These are phyloP conservation scores for Microcebus tavaratra DNA, from an alignment of 2,113 vertebrate genomes.

Conservation along the genomic window DNA sequence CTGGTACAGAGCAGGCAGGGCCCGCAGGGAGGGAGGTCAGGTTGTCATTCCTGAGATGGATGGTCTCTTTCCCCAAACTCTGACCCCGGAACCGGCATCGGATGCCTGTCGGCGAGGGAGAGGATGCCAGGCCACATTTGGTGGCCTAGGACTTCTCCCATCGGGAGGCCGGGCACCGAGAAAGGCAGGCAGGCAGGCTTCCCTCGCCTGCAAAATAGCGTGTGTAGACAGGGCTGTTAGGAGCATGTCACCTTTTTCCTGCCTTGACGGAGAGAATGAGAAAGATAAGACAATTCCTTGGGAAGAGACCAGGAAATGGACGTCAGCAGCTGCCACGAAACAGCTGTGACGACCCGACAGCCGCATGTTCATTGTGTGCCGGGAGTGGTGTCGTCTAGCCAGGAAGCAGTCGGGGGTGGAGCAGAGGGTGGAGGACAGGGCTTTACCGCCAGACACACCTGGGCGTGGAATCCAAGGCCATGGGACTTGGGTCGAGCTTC, in stretches of 20 bases:
- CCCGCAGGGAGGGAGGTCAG: constrained; percentile 17
- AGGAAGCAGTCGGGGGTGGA: neutral
- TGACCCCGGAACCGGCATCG: neutral
- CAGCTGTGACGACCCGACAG: neutral
- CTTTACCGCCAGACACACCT: neutral
- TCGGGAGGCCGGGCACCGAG: neutral
- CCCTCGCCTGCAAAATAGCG: neutral
- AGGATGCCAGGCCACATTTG: neutral
- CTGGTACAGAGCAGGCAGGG: neutral
- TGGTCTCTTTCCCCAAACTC: constrained; percentile 51
- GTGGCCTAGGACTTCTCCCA: constrained; percentile 4
- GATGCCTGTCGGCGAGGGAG: neutral
- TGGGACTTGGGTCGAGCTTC: neutral
- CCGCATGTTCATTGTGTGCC: neutral
- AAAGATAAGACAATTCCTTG: constrained; percentile 47
- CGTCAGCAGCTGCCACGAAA: neutral
- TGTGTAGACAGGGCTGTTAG: constrained; percentile 35
- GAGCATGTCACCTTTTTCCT: constrained; percentile 27
- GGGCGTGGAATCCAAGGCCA: rapidly evolving
- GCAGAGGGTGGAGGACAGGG: rapidly evolving
- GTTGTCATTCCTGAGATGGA: constrained; percentile 44
- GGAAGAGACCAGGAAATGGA: constrained; percentile 52
- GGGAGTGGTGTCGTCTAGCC: neutral
- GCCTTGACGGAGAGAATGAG: constrained; percentile 44
- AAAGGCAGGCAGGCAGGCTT: neutral